Percentiles rank a stretch among this genome's conserved stretches.
These are phyloP conservation scores for Caenorhabditis macrosperma DNA, from an alignment of 2,888 invertebrate species.

Conservation along the genomic window DNA sequence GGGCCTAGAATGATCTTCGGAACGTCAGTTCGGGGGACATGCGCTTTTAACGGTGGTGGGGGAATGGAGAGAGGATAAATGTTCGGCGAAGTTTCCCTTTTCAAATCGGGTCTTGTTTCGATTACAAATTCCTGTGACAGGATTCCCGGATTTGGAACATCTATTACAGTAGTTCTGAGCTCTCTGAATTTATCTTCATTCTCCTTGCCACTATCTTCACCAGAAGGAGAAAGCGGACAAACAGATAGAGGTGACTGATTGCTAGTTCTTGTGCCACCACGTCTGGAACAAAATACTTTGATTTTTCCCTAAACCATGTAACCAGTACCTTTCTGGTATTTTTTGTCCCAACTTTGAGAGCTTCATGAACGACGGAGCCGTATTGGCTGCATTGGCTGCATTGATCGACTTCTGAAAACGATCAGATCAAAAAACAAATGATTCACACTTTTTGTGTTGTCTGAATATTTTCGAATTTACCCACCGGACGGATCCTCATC, in stretches of 20 bases:
- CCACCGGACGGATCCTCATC: slow-evolving; percentile 46
- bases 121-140: too few species aligned
- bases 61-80: not conserved
- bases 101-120: too few species aligned
- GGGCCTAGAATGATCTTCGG: slow-evolving; percentile 27
- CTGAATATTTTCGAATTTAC: slow-evolving; percentile 3
- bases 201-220: slow-evolving; percentile 19
- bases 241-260: slow-evolving; percentile 8
- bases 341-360: slow-evolving; percentile 45
- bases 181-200: not conserved
- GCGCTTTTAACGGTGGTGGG: not conserved
- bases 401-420: slow-evolving; percentile 46
- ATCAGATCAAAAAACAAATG: too few species aligned
- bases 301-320: not conserved
- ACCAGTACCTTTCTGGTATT: slow-evolving; percentile 17
- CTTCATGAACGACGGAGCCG: slow-evolving; percentile 45
- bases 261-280: slow-evolving; percentile 22
- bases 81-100: not conserved
- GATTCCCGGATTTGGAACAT: too few species aligned
- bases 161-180: too few species aligned
- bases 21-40: slow-evolving; percentile 7
- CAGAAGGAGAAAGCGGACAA: not conserved
- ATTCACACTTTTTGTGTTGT: not conserved
- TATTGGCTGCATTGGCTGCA: slow-evolving; percentile 37
- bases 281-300: slow-evolving; percentile 6